Evolutionary conservation across 2,888 invertebrate species (phyloP).

Genomic region (Ophraella communa): DNA sequence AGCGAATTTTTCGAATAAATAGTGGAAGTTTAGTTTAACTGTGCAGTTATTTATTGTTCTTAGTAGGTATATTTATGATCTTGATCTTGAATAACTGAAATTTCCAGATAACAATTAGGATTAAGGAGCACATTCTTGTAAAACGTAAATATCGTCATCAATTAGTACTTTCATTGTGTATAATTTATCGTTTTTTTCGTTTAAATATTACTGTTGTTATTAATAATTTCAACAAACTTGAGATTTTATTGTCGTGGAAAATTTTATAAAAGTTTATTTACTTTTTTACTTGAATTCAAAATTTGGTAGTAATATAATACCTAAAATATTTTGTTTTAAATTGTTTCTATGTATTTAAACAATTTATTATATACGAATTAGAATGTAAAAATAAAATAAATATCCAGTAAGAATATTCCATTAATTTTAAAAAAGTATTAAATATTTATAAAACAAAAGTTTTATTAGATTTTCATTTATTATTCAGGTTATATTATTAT

Average conservation of each 20-base stretch:
- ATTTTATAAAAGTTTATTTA: not conserved
- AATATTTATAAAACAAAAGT: too few species aligned
- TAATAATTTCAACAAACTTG: slow-evolving; percentile 6
- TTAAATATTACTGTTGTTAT: not conserved
- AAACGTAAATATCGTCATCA: slow-evolving; percentile 1
- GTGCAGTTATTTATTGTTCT: too few species aligned
- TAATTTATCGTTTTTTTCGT: not conserved
- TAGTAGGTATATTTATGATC: too few species aligned
- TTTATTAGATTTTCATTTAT: too few species aligned
- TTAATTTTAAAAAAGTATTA: too few species aligned
- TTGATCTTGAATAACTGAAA: too few species aligned
- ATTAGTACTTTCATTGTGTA: slow-evolving; percentile 2
- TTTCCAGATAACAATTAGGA: too few species aligned
- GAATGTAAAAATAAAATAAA: not conserved
- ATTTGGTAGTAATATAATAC: not conserved
- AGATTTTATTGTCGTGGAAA: not conserved
- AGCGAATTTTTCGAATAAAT: too few species aligned
- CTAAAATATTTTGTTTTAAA: not conserved
- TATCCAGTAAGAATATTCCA: too few species aligned
- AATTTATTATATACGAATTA: too few species aligned
- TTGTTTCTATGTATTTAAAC: not conserved
- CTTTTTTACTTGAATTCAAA: not conserved
- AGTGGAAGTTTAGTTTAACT: too few species aligned
- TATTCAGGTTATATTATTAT: too few species aligned
- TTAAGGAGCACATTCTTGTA: not conserved